phyloP scores from a whole-genome alignment of 2,113 vertebrate species.

The Proteles cristata region DNA sequence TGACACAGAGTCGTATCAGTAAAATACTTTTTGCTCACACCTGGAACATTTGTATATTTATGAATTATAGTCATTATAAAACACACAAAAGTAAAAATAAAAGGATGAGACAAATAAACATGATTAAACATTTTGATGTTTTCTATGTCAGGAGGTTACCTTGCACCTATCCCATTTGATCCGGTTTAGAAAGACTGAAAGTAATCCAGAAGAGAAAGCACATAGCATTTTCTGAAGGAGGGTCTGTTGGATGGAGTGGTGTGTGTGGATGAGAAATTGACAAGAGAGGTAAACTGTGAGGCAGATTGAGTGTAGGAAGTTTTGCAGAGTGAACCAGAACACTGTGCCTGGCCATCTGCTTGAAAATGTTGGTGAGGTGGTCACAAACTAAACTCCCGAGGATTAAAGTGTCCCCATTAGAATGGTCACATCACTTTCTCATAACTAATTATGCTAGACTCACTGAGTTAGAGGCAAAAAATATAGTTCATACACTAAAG shows the following conservation, averaged over 20 bases:
- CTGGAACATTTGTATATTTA: constrained; percentile 22
- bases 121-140: not conserved
- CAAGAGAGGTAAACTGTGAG: constrained; percentile 17
- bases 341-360: constrained; percentile 56
- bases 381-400: not conserved
- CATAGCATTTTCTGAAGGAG: not conserved
- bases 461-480: not conserved
- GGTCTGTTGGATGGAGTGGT: constrained; percentile 12
- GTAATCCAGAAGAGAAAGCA: not conserved
- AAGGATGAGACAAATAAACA: constrained; percentile 50
- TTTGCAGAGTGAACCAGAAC: constrained; percentile 37
- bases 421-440: not conserved
- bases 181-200: not conserved
- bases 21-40: constrained; percentile 30
- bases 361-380: constrained; percentile 47
- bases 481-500: not conserved
- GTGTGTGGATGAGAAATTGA: constrained; percentile 17
- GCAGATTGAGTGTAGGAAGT: constrained; percentile 70
- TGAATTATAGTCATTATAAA: constrained; percentile 46
- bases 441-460: not conserved
- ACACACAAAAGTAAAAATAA: constrained; percentile 33
- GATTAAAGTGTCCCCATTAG: constrained; percentile 15
- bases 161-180: not conserved
- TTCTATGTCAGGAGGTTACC: not conserved
- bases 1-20: not conserved